Conservation (phyloP, 1,140 invertebrate genomes). For the Procambarus virginalis region DNA sequence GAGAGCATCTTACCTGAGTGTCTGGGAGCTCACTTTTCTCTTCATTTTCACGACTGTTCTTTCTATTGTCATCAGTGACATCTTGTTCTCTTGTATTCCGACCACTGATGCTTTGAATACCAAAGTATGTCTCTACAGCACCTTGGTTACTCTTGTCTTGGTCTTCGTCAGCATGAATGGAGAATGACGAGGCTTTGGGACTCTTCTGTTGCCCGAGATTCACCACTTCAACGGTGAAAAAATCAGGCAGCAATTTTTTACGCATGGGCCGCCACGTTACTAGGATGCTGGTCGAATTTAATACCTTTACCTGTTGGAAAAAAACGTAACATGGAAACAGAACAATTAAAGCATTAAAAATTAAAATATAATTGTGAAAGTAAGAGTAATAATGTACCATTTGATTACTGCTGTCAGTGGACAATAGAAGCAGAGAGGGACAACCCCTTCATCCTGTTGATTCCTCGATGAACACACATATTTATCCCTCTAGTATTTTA, state of each 20-base stretch:
- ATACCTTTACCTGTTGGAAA: constrained; percentile 25
- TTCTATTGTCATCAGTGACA: background rate
- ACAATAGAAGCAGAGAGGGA: no score
- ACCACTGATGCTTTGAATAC: background rate
- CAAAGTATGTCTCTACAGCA: background rate
- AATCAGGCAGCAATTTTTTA: constrained; percentile 13
- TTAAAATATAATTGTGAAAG: no score
- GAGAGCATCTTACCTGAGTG: no score
- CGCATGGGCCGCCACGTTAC: constrained; percentile 26
- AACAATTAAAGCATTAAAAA: background rate
- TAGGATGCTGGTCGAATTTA: constrained; percentile 43
- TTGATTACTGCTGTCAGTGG: no score
- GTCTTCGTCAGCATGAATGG: no score
- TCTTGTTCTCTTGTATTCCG: background rate
- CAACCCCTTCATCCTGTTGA: no score
- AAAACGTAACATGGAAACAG: background rate
- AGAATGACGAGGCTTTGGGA: background rate
- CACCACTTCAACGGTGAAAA: constrained; percentile 40
- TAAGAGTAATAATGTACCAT: no score
- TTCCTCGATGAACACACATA: no score
- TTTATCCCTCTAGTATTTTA: no score
- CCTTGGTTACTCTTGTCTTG: background rate
- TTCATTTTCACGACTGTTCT: background rate
- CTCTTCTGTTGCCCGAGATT: constrained; percentile 4
- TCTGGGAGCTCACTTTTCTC: no score